These are phyloP conservation scores for Apodemia duryi DNA, from an alignment of 2,888 invertebrate species.

Conservation along the genomic window DNA sequence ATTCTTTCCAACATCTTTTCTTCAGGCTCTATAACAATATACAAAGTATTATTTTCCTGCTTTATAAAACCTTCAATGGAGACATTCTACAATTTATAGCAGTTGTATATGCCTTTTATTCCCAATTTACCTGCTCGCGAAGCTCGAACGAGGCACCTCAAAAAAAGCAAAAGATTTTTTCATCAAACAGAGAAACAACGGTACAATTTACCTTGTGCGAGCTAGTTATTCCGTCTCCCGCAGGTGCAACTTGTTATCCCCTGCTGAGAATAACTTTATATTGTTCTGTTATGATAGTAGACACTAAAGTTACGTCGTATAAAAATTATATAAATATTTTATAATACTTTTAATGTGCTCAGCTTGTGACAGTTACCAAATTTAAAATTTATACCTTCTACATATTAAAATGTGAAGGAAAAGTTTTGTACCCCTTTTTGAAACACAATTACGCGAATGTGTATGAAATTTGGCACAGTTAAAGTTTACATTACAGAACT, in stretches of 20 bases:
- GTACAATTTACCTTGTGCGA: slow-evolving; percentile 61
- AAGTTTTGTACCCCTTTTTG: too few species aligned
- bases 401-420: too few species aligned
- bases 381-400: too few species aligned
- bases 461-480: too few species aligned
- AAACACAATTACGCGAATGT: too few species aligned
- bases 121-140: slow-evolving; percentile 66
- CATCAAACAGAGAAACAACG: slow-evolving; percentile 64
- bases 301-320: not conserved
- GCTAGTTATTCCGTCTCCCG: slow-evolving; percentile 53
- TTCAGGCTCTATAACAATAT: too few species aligned
- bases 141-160: slow-evolving; percentile 60
- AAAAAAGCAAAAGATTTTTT: slow-evolving; percentile 33
- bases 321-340: slow-evolving; percentile 1
- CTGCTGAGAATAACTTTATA: slow-evolving; percentile 10
- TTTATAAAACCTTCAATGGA: not conserved
- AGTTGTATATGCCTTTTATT: slow-evolving; percentile 49
- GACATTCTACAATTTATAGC: not conserved
- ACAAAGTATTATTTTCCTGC: not conserved
- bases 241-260: slow-evolving; percentile 73
- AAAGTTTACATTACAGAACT: too few species aligned
- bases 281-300: slow-evolving; percentile 7
- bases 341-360: not conserved
- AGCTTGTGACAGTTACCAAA: not conserved
- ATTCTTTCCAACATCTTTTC: too few species aligned